phyloP scores from a whole-genome alignment of 2,113 vertebrate genomes.

The Zapornia atra region DNA sequence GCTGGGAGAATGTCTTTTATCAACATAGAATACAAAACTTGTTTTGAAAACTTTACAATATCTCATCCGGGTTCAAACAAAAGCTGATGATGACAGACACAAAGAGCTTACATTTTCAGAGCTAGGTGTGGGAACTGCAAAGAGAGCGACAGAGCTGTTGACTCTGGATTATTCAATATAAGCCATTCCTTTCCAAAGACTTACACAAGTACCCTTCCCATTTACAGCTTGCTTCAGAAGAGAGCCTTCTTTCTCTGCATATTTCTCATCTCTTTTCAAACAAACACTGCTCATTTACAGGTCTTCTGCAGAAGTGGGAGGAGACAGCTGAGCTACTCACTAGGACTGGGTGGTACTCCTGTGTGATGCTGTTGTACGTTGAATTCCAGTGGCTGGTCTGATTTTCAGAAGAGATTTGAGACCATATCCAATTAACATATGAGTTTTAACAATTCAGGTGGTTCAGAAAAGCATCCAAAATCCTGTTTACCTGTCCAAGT shows the following conservation, averaged over 20 bases:
- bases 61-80: conserved; percentile 54
- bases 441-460: background rate
- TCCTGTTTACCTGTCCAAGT: background rate
- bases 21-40: conserved; percentile 53
- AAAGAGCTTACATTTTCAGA: conserved; percentile 41
- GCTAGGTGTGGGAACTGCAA: background rate
- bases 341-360: background rate
- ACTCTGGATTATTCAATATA: background rate
- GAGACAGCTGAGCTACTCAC: background rate
- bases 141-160: background rate
- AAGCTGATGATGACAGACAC: conserved; percentile 45
- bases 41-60: conserved; percentile 63
- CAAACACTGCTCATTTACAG: background rate
- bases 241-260: background rate
- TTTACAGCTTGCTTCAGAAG: background rate
- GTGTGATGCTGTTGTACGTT: background rate
- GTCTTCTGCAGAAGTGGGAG: background rate
- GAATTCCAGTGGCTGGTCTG: background rate
- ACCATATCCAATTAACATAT: background rate
- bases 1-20: conserved; percentile 43
- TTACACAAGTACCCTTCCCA: background rate
- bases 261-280: background rate
- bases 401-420: background rate
- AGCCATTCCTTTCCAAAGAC: background rate
- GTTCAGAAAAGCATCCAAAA: background rate